phyloP scores from a whole-genome alignment of 64 coral and sea anemone genomes.

The Platygyra sinensis region DNA sequence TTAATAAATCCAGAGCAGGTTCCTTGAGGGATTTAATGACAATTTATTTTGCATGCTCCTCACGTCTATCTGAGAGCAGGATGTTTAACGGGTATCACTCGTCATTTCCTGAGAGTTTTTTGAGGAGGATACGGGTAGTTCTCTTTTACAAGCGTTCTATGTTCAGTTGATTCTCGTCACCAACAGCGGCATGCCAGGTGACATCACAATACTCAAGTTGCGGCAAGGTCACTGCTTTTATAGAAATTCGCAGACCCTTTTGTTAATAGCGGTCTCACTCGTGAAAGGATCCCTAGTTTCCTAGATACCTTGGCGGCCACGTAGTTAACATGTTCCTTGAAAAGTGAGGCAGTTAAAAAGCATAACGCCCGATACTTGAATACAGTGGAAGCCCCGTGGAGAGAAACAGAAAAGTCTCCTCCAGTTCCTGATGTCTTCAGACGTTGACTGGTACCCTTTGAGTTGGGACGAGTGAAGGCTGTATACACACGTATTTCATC shows the following conservation, averaged over 20 bases:
- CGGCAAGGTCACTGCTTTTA: not conserved
- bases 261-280: conserved; percentile 8
- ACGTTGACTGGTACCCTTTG: not conserved
- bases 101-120: not conserved
- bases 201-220: conserved; percentile 9
- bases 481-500: too few species aligned
- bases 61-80: not conserved
- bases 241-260: not conserved
- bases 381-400: not conserved
- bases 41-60: not conserved
- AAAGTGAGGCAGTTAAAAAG: not conserved
- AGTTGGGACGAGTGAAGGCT: too few species aligned
- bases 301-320: not conserved
- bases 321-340: not conserved
- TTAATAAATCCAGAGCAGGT: not conserved
- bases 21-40: not conserved
- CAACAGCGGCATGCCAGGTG: not conserved
- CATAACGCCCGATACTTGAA: not conserved
- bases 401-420: not conserved
- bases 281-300: conserved; percentile 13
- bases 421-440: not conserved
- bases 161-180: not conserved
- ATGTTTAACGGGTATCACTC: not conserved
- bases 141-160: not conserved
- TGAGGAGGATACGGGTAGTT: not conserved